Evolutionary conservation across 2,888 invertebrate species (phyloP).

Genomic region (Tetrapedia diversipes): DNA sequence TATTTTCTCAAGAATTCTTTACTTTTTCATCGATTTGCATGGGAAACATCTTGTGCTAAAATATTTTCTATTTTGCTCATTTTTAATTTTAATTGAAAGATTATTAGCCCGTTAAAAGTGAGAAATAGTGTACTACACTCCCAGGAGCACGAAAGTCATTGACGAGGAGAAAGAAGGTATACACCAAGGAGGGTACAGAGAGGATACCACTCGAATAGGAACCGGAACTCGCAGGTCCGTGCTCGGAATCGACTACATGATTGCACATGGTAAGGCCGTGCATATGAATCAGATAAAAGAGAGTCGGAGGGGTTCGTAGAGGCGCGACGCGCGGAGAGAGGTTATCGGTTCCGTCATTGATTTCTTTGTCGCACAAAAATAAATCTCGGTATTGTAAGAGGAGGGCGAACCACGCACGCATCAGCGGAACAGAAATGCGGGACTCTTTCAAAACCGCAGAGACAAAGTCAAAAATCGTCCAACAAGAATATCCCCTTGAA

Average conservation of each 20-base stretch:
- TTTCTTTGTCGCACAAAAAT: constrained; percentile 65
- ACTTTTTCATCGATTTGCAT: too few species aligned
- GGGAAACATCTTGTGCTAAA: too few species aligned
- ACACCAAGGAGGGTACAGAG: constrained; percentile 55
- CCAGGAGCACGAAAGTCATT: constrained; percentile 39
- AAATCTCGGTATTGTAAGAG: constrained; percentile 53
- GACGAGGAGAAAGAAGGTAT: constrained; percentile 56
- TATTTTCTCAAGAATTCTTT: too few species aligned
- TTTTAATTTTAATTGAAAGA: too few species aligned
- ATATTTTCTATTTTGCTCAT: too few species aligned
- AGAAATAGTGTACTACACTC: constrained; percentile 1
- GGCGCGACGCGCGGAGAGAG: constrained; percentile 30
- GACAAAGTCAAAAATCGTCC: constrained; percentile 42
- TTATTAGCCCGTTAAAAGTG: too few species aligned
- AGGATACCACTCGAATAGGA: constrained; percentile 76
- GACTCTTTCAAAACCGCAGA: constrained; percentile 45
- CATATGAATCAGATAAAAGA: constrained; percentile 75
- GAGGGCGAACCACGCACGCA: neutral
- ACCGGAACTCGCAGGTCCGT: constrained; percentile 80
- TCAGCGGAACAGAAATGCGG: neutral
- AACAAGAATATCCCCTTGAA: constrained; percentile 17
- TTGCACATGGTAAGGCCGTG: constrained; percentile 71
- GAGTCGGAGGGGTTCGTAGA: constrained; percentile 46
- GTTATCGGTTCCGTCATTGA: constrained; percentile 66
- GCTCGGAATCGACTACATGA: constrained; percentile 78